Percentiles rank a stretch among this genome's conserved stretches.
Evolutionary conservation across 2,113 vertebrate genomes (phyloP).

Genomic region (Microcebus lehilahytsara): DNA sequence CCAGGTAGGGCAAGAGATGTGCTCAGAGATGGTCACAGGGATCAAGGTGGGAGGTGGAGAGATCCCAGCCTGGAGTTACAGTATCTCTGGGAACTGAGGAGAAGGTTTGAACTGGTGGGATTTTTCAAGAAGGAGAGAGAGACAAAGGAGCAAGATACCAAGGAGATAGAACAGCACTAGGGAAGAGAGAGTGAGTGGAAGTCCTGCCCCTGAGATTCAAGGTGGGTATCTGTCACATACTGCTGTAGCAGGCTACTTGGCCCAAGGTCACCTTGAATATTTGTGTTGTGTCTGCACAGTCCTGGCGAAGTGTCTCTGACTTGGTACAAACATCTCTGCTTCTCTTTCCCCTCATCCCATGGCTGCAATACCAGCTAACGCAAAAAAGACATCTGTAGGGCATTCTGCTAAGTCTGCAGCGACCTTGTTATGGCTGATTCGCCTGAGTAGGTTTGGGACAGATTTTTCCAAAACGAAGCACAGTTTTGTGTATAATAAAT

Average conservation of each 20-base stretch:
- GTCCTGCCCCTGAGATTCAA: neutral
- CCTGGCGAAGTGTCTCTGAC: neutral
- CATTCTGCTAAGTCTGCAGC: constrained; percentile 20
- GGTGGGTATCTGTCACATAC: neutral
- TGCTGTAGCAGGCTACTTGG: neutral
- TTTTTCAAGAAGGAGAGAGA: neutral
- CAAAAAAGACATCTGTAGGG: constrained; percentile 48
- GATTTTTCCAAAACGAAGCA: constrained; percentile 50
- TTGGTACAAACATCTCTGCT: neutral
- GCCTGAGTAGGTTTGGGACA: constrained; percentile 60
- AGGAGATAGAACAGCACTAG: neutral
- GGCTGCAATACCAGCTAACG: neutral
- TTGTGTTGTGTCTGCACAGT: neutral
- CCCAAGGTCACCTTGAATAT: neutral
- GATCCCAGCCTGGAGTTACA: neutral
- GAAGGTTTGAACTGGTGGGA: neutral
- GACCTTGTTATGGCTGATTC: constrained; percentile 59
- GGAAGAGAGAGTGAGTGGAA: neutral
- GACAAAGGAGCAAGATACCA: neutral
- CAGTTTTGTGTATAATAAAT: constrained; percentile 49
- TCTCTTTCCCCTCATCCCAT: neutral
- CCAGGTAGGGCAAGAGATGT: too few relatives aligned
- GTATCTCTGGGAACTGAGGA: neutral
- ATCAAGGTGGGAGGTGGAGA: neutral
- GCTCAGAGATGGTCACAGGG: neutral